Evolutionary conservation across 2,888 invertebrate genomes (phyloP), one percentile per base, ranked within the genome.

Genomic region (Trimorus sp.): DNA sequence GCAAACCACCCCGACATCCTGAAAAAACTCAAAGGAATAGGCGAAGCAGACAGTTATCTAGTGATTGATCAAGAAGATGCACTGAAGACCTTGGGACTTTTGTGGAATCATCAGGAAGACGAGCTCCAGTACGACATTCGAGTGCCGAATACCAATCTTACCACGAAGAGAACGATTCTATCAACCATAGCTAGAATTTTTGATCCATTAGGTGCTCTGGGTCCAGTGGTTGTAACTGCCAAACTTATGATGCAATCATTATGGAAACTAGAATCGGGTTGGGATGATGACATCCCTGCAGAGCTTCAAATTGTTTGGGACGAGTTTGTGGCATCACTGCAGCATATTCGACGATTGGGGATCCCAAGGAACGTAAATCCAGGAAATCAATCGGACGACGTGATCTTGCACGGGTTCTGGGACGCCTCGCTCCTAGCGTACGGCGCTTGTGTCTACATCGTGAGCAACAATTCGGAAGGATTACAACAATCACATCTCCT

Each of bases 391-490:
- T 5, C 56, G 6, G 8, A 14, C 37, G 37, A 59, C 12, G n/a
- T 11, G 1, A 60, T 60, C 3, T 8, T 49, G 9, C 48, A 49
- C 11, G 49, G 63, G 0, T 49, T 63, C 26, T 7, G 9, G 0
- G 63, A 63, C n/a, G 63, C 26, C 26, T 60, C 45, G 0, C 26
- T 45, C 9, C 42, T 12, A 11, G 60, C 45, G 7, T 40, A 4
- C 8, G 85, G 86, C 37, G 85, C 85, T 0, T 86, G 86, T 51
- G 51, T 87, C 7, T 87, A 87, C 26, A 26, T 26, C 37, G 8
- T 84, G 7, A 63, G 15, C n/a, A 11, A 12, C 1, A 37, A 79
- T 49, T 9, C 54, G 0, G 12, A 14, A 0, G 77, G 75, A 0
- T 12, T 26, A 0, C 7, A 37, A 0, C 36, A 45, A 11, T 38